Percentiles rank a stretch among this genome's conserved stretches.
These are phyloP conservation scores for Sturnira hondurensis DNA, from an alignment of 2,113 vertebrate genomes.

Conservation along the genomic window DNA sequence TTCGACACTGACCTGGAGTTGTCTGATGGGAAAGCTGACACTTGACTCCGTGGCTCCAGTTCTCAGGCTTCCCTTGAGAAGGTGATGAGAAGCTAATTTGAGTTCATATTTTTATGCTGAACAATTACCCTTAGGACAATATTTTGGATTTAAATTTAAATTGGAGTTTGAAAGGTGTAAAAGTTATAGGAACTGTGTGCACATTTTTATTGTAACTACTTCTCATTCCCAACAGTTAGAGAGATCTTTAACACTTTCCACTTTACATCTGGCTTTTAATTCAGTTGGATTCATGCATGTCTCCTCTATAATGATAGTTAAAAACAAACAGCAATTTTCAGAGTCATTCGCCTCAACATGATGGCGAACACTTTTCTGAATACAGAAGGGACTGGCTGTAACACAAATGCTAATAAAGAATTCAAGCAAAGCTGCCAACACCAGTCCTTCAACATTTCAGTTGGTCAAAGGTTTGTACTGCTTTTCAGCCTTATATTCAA, in stretches of 20 bases:
- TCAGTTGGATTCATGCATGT: background rate
- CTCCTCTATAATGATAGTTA: conserved; percentile 14
- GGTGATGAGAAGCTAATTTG: conserved; percentile 25
- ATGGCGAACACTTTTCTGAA: background rate
- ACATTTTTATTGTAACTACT: conserved; percentile 32
- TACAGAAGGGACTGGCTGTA: background rate
- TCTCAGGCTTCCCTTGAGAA: background rate
- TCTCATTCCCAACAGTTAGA: background rate
- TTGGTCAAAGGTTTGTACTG: background rate
- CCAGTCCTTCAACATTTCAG: background rate
- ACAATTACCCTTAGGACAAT: conserved; percentile 23
- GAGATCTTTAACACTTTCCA: conserved; percentile 4
- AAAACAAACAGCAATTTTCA: conserved; percentile 27
- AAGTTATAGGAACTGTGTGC: background rate
- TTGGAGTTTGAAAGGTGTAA: conserved; percentile 29
- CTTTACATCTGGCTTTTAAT: conserved; percentile 18
- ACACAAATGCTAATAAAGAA: background rate
- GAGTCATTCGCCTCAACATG: background rate
- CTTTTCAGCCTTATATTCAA: background rate
- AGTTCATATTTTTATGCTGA: conserved; percentile 35
- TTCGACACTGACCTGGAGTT: background rate
- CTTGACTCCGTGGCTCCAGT: background rate
- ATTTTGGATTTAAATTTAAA: conserved; percentile 57
- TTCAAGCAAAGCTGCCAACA: background rate
- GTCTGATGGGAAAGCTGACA: conserved; percentile 3